Percentiles rank a stretch among this genome's conserved stretches.
These are phyloP conservation scores for Trematocara nigrifrons DNA, from an alignment of 2,113 vertebrate genomes.

Conservation along the genomic window DNA sequence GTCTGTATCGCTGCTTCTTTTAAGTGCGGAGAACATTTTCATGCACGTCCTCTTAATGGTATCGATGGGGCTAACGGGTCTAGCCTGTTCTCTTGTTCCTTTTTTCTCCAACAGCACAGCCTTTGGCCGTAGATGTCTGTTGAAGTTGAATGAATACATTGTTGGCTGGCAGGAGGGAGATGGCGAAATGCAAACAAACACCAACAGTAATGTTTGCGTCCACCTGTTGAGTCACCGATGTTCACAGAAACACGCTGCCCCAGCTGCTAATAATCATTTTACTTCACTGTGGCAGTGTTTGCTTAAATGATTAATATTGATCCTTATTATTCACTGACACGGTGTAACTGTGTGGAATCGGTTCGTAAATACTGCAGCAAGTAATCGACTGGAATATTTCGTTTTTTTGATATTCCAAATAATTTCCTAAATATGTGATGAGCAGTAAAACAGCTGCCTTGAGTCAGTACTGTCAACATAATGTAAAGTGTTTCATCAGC, in stretches of 20 bases:
- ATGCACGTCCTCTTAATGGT: neutral
- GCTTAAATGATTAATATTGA: neutral
- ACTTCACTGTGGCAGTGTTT: neutral
- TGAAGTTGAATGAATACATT: neutral
- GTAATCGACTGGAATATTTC: neutral
- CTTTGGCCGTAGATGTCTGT: neutral
- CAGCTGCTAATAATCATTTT: neutral
- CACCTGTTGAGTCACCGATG: neutral
- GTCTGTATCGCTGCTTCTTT: neutral
- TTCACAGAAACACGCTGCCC: neutral
- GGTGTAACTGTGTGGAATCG: accelerated
- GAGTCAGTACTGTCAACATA: neutral
- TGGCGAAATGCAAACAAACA: neutral
- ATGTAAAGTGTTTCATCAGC: accelerated
- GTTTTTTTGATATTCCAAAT: neutral
- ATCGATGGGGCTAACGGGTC: neutral
- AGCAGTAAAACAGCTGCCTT: neutral
- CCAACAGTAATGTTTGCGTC: neutral
- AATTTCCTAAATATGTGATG: neutral
- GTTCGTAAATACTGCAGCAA: neutral
- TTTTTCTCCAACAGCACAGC: neutral
- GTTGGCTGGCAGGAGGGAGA: neutral
- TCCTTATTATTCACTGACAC: neutral
- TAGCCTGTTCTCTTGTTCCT: neutral
- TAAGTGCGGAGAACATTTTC: neutral